These are phyloP conservation scores for Ophraella communa DNA, from an alignment of 2,888 invertebrate species.

Conservation along the genomic window DNA sequence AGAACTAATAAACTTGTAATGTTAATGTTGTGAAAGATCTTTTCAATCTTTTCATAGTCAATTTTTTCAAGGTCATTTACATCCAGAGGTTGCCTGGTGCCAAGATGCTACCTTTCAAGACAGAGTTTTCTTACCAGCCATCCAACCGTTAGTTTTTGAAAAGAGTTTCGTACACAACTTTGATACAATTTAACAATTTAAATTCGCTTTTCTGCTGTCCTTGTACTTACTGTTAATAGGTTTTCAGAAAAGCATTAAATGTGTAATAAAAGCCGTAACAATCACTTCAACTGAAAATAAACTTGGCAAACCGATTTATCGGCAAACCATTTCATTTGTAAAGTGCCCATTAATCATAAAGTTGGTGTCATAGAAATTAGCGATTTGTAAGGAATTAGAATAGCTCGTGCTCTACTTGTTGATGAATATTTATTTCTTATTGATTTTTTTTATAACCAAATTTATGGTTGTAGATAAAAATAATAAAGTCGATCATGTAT, in stretches of 20 bases:
- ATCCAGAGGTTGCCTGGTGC: too few species aligned
- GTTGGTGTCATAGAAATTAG: conserved; percentile 24
- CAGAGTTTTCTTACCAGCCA: too few species aligned
- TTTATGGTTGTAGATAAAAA: neutral
- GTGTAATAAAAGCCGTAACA: conserved; percentile 1
- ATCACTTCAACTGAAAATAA: conserved; percentile 12
- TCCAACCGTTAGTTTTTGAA: too few species aligned
- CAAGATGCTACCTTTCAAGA: too few species aligned
- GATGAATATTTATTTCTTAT: conserved; percentile 9
- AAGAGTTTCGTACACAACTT: too few species aligned
- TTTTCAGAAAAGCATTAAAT: neutral
- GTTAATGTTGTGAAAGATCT: too few species aligned
- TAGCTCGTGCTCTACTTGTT: neutral
- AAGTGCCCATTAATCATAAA: conserved; percentile 33
- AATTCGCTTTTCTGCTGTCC: too few species aligned
- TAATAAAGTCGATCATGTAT: neutral
- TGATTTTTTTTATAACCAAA: neutral
- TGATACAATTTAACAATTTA: neutral
- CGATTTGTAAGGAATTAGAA: conserved; percentile 7
- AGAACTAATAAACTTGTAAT: too few species aligned
- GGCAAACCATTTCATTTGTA: conserved; percentile 23
- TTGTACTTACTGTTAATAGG: neutral
- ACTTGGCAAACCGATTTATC: conserved; percentile 11
- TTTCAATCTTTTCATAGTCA: too few species aligned
- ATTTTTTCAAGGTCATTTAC: too few species aligned